Evolutionary conservation across 37 sponge, comb jelly and placozoan genomes (phyloP), one percentile per base, ranked within the genome.

Genomic region (Sycon ciliatum): DNA sequence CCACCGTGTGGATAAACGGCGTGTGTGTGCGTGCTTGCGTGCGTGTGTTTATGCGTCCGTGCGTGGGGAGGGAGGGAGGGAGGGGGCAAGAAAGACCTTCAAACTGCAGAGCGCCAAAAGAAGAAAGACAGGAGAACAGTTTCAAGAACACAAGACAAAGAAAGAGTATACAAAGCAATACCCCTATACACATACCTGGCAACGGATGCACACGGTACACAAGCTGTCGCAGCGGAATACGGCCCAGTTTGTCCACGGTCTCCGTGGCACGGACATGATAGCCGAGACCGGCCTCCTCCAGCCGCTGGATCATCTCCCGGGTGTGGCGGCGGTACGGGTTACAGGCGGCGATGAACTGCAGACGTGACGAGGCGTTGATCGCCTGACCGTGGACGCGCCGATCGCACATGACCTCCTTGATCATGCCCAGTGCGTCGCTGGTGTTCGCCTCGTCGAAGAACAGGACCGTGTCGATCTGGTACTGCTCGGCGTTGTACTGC

Each of bases 371-470:
- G 6, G 57, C 66, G 39, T 65, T 39, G 46, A 95, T 79, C 20
- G 78, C 65, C 58, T 72, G 65, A 20, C 97, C 97, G 40, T 83
- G 60, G 37, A 95, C 32, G 36, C 89, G 79, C 30, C 77, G 68
- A 65, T 95, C 91, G 88, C 97, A 95, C 92, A 95, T 91, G 65
- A 95, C 83, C 82, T 95, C 97, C 40, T 91, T 95, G 55, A 95
- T 95, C 70, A 96, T 78, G 32, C 87, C 91, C 65, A 94, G 73
- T 32, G 83, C 86, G 52, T 88, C 89, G 40, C 86, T 96, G 16
- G 98, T 90, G 77, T 96, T 96, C 24, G 98, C 98, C 79, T 96
- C 98, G 79, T 96, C 98, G 86, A 96, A 96, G 80, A 96, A 96
- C 11, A 91, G 65, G 11, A 96, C 83, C 28, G 92, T 96, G 67